Evolutionary conservation across 2,888 invertebrate genomes (phyloP), one percentile per base, ranked within the genome.

Genomic region (Bibio marci): DNA sequence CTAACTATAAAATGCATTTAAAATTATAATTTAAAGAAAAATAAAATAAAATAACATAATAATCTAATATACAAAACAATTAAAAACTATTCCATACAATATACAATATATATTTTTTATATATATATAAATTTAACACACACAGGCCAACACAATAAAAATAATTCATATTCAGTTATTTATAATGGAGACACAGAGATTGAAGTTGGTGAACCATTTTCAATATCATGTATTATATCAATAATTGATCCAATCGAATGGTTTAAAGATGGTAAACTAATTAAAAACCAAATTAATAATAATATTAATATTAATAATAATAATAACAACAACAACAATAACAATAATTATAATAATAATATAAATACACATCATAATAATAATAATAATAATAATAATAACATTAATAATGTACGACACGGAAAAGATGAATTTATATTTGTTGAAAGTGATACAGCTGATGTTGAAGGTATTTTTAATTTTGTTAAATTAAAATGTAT

Each of bases 111-210:
- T n/a, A n/a, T n/a, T n/a, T n/a, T n/a, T 6, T 22, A 22, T 22
- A 22, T 22, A 22, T 22, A 22, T 22, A 22, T 22, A 22, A 22
- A 22, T 22, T 22, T 6, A 6, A 22, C 8, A 22, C 4, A 22
- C 8, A 22, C 4, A 22, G 22, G 22, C 4, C 22, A 22, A 22
- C 31, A 31, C 13, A 31, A 31, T 15, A 14, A 13, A 15, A 28
- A 37, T 19, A 43, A 43, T 35, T n/a, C 37, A 6, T 35, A 38
- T 15, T 30, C 38, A 12, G 37, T 43, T 10, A 43, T 47, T 25
- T 61, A 61, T 46, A 59, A 57, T 43, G 62, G 62, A 39, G 62
- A 62, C 43, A 51, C 54, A 35, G 47, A 51, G 43, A 61, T 60
- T 19, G 55, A 56, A 49, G 48, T 59, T 38, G 60, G 61, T 30